phyloP scores from a whole-genome alignment of 2,888 invertebrate species.

The Phengaris arion region DNA sequence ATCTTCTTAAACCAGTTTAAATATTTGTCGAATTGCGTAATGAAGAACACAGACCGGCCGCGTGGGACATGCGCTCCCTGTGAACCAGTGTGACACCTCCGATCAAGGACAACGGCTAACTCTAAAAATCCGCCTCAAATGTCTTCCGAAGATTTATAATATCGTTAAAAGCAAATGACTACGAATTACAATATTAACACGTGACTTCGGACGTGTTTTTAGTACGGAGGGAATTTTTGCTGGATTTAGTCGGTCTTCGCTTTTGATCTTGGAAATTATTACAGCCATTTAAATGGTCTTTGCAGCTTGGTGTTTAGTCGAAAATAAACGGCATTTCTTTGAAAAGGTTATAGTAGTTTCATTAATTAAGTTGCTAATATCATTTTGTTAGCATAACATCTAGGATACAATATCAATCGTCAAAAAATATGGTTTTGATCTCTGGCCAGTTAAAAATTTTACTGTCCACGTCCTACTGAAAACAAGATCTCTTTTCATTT shows the following conservation, averaged over 20 bases:
- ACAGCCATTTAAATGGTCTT: not conserved
- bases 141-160: constrained; percentile 52
- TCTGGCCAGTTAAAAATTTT: no score
- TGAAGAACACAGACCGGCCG: constrained; percentile 51
- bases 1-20: constrained; percentile 57
- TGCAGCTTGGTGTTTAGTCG: not conserved
- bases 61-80: constrained; percentile 54
- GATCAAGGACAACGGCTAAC: constrained; percentile 56
- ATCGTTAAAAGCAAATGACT: constrained; percentile 32
- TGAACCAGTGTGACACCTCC: constrained; percentile 50
- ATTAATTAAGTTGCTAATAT: not conserved
- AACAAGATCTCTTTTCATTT: no score
- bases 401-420: no score
- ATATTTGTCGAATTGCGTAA: constrained; percentile 57
- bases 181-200: not conserved
- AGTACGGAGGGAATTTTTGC: not conserved
- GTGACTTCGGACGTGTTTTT: constrained; percentile 17
- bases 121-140: constrained; percentile 38
- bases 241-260: not conserved
- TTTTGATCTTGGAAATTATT: constrained; percentile 21
- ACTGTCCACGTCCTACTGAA: no score
- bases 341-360: not conserved
- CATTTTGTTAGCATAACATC: no score
- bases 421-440: no score
- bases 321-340: not conserved